phyloP scores from a whole-genome alignment of 1,140 invertebrate genomes.

The Neodiprion fabricii region DNA sequence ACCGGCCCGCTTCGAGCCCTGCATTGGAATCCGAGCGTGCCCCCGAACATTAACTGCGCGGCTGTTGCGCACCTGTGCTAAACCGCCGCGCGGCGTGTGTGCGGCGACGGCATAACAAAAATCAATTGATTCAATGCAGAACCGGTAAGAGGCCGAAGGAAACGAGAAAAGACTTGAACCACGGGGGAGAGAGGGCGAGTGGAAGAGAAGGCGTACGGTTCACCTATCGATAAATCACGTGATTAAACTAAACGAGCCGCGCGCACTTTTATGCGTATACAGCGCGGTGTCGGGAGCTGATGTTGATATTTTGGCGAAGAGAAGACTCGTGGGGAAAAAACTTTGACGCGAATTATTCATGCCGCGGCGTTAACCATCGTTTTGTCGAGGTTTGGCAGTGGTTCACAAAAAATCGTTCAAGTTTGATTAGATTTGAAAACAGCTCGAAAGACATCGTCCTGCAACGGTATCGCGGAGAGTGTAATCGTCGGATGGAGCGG shows the following conservation, averaged over 20 bases:
- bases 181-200: slow-evolving; percentile 11
- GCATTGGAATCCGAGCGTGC: background rate
- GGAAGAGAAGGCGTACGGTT: background rate
- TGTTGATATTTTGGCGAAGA: too few species aligned
- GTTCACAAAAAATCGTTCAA: background rate
- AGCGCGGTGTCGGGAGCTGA: slow-evolving; percentile 10
- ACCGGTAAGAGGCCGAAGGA: too few species aligned
- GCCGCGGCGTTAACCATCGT: background rate
- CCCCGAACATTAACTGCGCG: background rate
- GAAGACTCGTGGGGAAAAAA: too few species aligned
- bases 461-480: background rate
- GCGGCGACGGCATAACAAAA: slow-evolving; percentile 11
- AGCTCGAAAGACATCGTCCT: background rate
- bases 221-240: slow-evolving; percentile 27
- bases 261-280: slow-evolving; percentile 9
- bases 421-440: background rate
- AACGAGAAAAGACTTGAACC: background rate
- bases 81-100: background rate
- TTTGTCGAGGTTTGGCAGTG: background rate
- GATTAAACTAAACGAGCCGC: slow-evolving; percentile 38
- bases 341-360: too few species aligned
- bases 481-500: background rate
- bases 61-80: background rate
- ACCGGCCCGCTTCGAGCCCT: slow-evolving; percentile 33
- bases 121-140: background rate